phyloP scores from a whole-genome alignment of 1,140 invertebrate genomes.

The Brachionus rotundiformis region DNA sequence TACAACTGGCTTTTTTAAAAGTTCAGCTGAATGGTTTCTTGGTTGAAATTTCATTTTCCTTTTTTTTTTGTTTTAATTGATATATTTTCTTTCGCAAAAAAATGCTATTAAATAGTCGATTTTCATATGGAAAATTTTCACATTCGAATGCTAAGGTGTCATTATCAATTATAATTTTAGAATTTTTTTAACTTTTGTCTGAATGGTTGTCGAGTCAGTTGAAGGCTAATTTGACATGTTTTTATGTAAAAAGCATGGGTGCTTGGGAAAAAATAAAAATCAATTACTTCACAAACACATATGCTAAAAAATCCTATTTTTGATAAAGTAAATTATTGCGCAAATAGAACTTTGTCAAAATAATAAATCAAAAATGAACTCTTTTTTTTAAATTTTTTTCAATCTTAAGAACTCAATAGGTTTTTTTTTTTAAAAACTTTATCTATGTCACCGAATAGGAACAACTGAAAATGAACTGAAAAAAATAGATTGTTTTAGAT shows the following conservation, averaged over 20 bases:
- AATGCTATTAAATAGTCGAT: background rate
- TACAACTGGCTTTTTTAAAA: background rate
- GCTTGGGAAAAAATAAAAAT: background rate
- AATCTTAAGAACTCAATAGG: too few species aligned
- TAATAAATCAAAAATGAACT: too few species aligned
- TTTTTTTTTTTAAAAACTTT: too few species aligned
- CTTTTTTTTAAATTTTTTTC: too few species aligned
- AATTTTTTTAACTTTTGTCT: background rate
- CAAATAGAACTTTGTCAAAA: too few species aligned
- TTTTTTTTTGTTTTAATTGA: background rate
- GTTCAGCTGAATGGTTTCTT: background rate
- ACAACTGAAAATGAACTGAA: too few species aligned
- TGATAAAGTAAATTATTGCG: background rate
- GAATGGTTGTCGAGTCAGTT: background rate
- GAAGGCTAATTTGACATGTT: background rate
- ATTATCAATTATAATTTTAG: background rate
- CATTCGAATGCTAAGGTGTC: background rate
- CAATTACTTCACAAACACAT: background rate
- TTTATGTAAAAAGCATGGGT: background rate
- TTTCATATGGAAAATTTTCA: background rate
- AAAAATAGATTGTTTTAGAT: too few species aligned
- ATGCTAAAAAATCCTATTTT: background rate
- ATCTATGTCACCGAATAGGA: too few species aligned
- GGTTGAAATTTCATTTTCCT: constrained; percentile 19
- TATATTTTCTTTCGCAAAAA: background rate